Conservation (phyloP, 2,113 vertebrate species). For the Noturus placidus region DNA sequence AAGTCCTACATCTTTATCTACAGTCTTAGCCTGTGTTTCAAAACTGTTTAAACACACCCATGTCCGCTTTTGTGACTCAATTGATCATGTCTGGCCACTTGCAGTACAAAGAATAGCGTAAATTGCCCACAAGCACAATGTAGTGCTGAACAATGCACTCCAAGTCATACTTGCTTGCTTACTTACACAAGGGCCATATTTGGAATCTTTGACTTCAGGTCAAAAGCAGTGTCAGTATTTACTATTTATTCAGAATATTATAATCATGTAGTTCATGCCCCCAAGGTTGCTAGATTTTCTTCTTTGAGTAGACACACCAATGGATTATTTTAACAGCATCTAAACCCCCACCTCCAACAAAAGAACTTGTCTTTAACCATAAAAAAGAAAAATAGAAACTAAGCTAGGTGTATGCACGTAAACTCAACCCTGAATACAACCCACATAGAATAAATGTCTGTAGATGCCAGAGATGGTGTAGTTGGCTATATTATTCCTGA, state of each 20-base stretch:
- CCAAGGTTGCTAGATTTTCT: neutral
- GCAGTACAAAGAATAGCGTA: neutral
- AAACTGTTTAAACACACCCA: neutral
- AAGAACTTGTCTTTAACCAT: neutral
- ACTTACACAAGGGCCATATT: neutral
- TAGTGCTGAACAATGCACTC: neutral
- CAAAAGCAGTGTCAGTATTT: neutral
- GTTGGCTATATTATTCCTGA: neutral
- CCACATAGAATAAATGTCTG: neutral
- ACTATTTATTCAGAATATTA: neutral
- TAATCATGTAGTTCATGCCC: neutral
- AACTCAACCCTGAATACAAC: too few species aligned
- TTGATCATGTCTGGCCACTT: neutral
- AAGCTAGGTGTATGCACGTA: neutral
- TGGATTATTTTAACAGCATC: neutral
- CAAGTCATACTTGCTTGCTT: neutral
- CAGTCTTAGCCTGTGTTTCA: neutral
- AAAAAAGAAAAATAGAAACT: too few species aligned
- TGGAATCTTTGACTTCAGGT: neutral
- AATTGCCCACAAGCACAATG: neutral
- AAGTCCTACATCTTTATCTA: neutral
- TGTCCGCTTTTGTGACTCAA: neutral
- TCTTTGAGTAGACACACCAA: neutral
- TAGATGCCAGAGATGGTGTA: neutral
- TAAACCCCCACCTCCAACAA: neutral